Percentiles rank a stretch among this genome's conserved stretches.
Conservation (phyloP, 2,113 vertebrate species). For the Phodopus roborovskii region DNA sequence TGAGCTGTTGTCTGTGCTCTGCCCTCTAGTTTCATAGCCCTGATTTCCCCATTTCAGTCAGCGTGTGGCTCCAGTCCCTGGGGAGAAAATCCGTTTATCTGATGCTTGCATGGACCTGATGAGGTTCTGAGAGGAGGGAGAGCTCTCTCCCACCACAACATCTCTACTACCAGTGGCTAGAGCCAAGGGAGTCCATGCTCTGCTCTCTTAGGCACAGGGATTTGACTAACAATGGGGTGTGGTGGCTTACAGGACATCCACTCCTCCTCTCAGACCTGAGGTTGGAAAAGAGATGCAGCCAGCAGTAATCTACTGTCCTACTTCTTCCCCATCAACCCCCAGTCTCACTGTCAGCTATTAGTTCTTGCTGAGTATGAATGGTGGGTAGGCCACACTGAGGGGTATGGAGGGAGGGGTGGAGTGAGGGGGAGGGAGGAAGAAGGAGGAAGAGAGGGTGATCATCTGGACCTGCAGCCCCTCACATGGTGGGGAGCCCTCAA, state of each 20-base stretch:
- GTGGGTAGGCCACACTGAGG: neutral
- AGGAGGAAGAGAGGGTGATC: too few relatives aligned
- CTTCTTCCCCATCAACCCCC: neutral
- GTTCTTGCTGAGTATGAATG: neutral
- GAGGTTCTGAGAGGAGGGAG: neutral
- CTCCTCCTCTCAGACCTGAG: neutral
- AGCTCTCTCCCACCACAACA: neutral
- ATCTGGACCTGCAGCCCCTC: neutral
- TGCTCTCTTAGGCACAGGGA: neutral
- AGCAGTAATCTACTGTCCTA: neutral
- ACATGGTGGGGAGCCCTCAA: neutral
- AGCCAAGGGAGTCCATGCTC: neutral
- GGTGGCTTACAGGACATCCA: neutral
- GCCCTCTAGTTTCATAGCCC: neutral
- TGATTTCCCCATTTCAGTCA: neutral
- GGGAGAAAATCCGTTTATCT: constrained; percentile 47
- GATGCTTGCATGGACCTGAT: neutral
- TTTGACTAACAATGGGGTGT: neutral
- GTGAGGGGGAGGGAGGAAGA: too few relatives aligned
- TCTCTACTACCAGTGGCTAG: neutral
- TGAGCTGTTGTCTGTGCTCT: neutral
- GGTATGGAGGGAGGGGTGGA: too few relatives aligned
- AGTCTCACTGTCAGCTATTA: neutral
- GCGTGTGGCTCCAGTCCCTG: neutral
- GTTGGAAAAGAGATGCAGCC: neutral